Percentiles rank a stretch among this genome's conserved stretches.
These are phyloP conservation scores for Labeo calbasu DNA, from an alignment of 2,797 vertebrate genomes.

Conservation along the genomic window DNA sequence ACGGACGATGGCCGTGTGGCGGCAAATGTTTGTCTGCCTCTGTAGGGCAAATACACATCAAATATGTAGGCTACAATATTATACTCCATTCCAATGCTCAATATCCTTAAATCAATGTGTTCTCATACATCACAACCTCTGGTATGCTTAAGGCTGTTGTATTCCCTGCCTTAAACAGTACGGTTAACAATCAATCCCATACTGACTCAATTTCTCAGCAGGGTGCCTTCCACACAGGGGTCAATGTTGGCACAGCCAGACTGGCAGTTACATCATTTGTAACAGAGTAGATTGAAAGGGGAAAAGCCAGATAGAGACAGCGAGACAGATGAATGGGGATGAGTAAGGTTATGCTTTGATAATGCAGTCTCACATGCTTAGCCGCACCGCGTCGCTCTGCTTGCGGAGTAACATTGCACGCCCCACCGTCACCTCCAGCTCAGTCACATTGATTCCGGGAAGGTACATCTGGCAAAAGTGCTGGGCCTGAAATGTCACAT, in stretches of 20 bases:
- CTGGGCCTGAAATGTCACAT: constrained; percentile 77
- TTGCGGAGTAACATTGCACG: constrained; percentile 82
- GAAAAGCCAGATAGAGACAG: neutral
- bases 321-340: neutral
- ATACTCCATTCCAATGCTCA: no score
- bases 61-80: neutral
- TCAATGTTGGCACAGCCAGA: constrained; percentile 38
- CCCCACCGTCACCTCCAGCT: constrained; percentile 86
- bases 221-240: constrained; percentile 37
- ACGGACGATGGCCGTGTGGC: constrained; percentile 88
- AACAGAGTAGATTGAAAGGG: constrained; percentile 27
- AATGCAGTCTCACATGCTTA: constrained; percentile 79
- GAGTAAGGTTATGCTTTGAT: neutral
- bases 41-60: constrained; percentile 58
- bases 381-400: constrained; percentile 78
- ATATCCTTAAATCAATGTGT: neutral
- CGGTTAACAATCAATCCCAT: constrained; percentile 67
- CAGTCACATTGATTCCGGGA: constrained; percentile 83
- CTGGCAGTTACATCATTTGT: constrained; percentile 41
- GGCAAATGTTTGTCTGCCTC: constrained; percentile 87
- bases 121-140: neutral
- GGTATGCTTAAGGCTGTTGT: constrained; percentile 33
- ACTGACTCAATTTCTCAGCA: constrained; percentile 69
- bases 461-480: constrained; percentile 93
- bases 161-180: constrained; percentile 63